A percentile compares a stretch with the other conserved stretches of the same genome.
phyloP scores from a whole-genome alignment of 2,113 vertebrate genomes.

The Elephas maximus region DNA sequence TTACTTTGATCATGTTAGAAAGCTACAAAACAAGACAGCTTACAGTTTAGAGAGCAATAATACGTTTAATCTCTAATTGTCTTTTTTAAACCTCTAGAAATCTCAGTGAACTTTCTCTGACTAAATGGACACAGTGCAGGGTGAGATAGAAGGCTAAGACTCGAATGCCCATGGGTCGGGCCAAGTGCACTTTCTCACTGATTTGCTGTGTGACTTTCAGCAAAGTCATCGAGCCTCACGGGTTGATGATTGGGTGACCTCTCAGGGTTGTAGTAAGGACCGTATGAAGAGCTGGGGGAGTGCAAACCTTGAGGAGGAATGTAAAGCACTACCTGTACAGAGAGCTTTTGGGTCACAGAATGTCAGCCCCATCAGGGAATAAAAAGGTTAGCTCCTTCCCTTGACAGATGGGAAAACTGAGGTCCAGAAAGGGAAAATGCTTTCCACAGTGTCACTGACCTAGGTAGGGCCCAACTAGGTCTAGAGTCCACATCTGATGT shows the following conservation, averaged over 20 bases:
- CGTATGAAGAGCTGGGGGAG: neutral
- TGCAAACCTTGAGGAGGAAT: neutral
- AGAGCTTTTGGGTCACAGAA: neutral
- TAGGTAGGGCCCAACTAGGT: neutral
- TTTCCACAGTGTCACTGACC: neutral
- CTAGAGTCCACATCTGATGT: neutral
- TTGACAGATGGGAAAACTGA: constrained; percentile 49
- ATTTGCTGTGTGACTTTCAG: constrained; percentile 37
- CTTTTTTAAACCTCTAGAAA: constrained; percentile 16
- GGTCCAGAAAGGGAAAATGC: constrained; percentile 1
- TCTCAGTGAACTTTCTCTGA: constrained; percentile 50
- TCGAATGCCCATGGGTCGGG: neutral
- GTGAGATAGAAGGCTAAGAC: constrained; percentile 25
- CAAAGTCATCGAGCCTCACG: neutral
- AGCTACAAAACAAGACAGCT: constrained; percentile 59
- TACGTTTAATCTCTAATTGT: neutral
- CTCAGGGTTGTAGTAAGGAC: constrained; percentile 23
- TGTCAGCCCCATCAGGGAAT: neutral
- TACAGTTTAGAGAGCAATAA: constrained; percentile 23
- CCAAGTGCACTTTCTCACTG: neutral
- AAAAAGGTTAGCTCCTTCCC: neutral
- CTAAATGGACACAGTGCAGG: neutral
- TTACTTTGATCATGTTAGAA: neutral
- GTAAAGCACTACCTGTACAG: neutral
- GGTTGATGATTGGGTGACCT: neutral